Conservation (phyloP, 2,888 invertebrate species). For the Drosophila diplacantha region DNA sequence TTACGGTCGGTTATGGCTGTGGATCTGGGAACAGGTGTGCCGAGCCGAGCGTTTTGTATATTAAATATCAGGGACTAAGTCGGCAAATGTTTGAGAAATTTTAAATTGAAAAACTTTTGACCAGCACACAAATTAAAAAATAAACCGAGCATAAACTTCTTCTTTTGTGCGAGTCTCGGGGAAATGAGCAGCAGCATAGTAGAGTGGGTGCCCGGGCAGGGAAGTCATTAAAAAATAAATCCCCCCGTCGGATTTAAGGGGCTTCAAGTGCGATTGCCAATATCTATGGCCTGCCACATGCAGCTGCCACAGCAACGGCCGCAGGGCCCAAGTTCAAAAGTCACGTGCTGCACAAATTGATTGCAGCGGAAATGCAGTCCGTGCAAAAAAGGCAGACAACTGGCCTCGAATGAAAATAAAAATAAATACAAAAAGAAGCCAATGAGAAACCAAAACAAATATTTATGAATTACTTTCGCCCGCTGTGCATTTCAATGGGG, state of each 20-base stretch:
- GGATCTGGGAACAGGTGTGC: slow-evolving; percentile 54
- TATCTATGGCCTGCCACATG: slow-evolving; percentile 45
- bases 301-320: slow-evolving; percentile 20
- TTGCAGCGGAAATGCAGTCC: slow-evolving; percentile 37
- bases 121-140: slow-evolving; percentile 62
- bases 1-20: slow-evolving; percentile 7
- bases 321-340: slow-evolving; percentile 30
- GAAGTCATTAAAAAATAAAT: slow-evolving; percentile 52
- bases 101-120: slow-evolving; percentile 69
- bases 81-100: slow-evolving; percentile 52
- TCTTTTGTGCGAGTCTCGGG: slow-evolving; percentile 15
- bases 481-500: slow-evolving; percentile 40
- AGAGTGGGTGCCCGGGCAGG: not conserved
- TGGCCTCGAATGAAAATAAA: slow-evolving; percentile 8
- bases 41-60: slow-evolving; percentile 57
- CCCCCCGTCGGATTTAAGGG: slow-evolving; percentile 44
- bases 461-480: slow-evolving; percentile 36
- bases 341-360: slow-evolving; percentile 50
- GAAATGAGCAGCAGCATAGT: slow-evolving; percentile 9
- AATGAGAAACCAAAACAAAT: slow-evolving; percentile 33
- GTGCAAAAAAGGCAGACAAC: not conserved
- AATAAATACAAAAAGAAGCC: slow-evolving; percentile 8
- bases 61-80: slow-evolving; percentile 56
- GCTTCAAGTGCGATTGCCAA: slow-evolving; percentile 43
- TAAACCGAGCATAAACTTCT: slow-evolving; percentile 44